Percentiles rank a stretch among this genome's conserved stretches.
Conservation (phyloP, 1,140 invertebrate species). For the Ladona fulva region DNA sequence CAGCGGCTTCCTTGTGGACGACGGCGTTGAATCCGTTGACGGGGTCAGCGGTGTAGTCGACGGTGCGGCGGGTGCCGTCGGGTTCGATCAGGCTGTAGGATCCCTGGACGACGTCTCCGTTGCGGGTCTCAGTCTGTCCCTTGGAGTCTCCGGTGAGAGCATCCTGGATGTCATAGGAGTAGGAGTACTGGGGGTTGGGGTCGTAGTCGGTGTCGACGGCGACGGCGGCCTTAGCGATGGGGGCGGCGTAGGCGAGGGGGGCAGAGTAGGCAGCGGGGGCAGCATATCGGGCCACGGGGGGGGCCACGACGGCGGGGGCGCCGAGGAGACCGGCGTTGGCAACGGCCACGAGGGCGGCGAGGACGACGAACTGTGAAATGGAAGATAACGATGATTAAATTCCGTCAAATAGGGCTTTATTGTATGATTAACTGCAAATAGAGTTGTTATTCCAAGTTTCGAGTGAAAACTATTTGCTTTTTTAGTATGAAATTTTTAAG, state of each 20-base stretch:
- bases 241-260: conserved; percentile 22
- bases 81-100: conserved; percentile 30
- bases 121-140: conserved; percentile 39
- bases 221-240: conserved; percentile 22
- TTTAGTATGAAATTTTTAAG: too few relatives aligned
- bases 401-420: too few relatives aligned
- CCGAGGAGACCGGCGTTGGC: too few relatives aligned
- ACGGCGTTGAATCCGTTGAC: conserved; percentile 25
- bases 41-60: conserved; percentile 30
- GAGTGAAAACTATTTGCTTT: too few relatives aligned
- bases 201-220: conserved; percentile 18
- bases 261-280: conserved; percentile 16
- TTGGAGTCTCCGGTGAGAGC: conserved; percentile 39
- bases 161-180: conserved; percentile 23
- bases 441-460: too few relatives aligned
- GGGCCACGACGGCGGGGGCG: not conserved
- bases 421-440: too few relatives aligned
- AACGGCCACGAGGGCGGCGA: conserved; percentile 19
- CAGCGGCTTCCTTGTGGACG: conserved; percentile 11
- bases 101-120: conserved; percentile 32
- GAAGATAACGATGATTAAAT: too few relatives aligned
- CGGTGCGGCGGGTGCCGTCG: conserved; percentile 32
- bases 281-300: not conserved
- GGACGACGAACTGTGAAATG: conserved; percentile 9
- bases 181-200: conserved; percentile 20